Conservation (phyloP, 2,113 vertebrate species). For the Acrocephalus kingi region DNA sequence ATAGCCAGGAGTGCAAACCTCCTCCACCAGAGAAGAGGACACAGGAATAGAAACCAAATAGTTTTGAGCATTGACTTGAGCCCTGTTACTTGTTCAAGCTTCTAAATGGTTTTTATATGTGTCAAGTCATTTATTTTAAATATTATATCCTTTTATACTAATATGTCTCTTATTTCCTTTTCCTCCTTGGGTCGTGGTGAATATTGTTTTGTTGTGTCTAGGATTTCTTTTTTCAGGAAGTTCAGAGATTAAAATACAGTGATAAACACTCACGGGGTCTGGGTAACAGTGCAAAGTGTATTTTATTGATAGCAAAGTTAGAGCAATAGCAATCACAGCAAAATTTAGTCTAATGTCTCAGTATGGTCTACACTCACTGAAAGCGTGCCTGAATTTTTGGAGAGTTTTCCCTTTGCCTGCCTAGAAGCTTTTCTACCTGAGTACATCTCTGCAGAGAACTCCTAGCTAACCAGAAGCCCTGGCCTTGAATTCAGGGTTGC, state of each 20-base stretch:
- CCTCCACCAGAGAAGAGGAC: neutral
- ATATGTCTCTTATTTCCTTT: neutral
- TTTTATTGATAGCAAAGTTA: neutral
- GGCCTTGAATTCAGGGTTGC: neutral
- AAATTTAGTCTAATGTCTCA: neutral
- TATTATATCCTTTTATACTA: neutral
- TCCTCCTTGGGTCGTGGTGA: neutral
- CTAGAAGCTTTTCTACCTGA: neutral
- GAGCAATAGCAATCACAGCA: neutral
- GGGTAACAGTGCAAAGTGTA: neutral
- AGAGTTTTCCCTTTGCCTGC: neutral
- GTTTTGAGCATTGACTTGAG: neutral
- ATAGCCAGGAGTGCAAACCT: neutral
- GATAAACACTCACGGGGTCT: neutral
- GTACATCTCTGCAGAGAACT: neutral
- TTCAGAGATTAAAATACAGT: neutral
- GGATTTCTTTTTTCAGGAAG: too few relatives aligned
- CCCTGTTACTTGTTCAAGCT: neutral
- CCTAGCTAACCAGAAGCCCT: neutral
- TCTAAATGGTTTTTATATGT: neutral
- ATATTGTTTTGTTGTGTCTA: neutral
- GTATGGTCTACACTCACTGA: neutral
- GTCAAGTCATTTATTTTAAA: neutral
- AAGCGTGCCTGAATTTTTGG: neutral
- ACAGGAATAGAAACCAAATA: neutral